Evolutionary conservation across 2,797 vertebrate species (phyloP).

Genomic region (Momotus momota): DNA sequence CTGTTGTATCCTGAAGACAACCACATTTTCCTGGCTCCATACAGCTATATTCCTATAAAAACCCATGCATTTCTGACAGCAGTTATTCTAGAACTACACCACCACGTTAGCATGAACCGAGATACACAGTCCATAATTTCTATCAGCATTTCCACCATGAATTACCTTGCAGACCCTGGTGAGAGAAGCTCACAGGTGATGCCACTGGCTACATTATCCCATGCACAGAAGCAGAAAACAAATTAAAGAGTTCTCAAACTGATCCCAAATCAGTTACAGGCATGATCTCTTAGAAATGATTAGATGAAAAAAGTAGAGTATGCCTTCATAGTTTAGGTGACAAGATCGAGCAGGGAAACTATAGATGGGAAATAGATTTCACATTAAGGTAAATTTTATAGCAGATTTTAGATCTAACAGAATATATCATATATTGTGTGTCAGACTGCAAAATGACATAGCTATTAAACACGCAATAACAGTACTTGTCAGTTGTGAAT

Average conservation of each 20-base stretch:
- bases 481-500: neutral
- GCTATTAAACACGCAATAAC: constrained; percentile 13
- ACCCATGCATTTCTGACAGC: neutral
- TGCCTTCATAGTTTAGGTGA: neutral
- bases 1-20: neutral
- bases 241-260: neutral
- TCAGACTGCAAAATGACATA: neutral
- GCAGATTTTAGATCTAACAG: neutral
- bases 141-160: neutral
- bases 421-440: neutral
- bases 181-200: neutral
- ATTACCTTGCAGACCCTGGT: neutral
- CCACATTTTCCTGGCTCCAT: rapidly evolving
- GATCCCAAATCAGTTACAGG: neutral
- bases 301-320: neutral
- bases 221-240: neutral
- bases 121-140: neutral
- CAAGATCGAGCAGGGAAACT: neutral
- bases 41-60: neutral
- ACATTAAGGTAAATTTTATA: neutral
- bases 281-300: neutral
- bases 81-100: neutral
- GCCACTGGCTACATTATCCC: neutral
- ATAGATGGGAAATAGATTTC: neutral
- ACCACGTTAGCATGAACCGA: neutral